Evolutionary conservation across 2,113 vertebrate genomes (phyloP).

Genomic region (Alosa alosa): DNA sequence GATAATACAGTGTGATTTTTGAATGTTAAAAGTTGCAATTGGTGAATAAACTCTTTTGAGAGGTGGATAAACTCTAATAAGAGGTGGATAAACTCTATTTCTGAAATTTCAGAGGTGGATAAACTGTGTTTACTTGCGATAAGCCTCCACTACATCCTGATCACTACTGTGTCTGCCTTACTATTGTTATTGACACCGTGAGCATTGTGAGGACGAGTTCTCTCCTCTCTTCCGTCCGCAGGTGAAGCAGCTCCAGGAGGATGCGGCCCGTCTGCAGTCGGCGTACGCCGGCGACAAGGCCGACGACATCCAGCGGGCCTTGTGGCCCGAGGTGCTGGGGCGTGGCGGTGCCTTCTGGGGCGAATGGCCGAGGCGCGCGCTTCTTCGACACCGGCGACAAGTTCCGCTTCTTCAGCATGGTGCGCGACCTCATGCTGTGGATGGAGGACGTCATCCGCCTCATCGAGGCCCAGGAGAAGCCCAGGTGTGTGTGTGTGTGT

Average conservation of each 20-base stretch:
- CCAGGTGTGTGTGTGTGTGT: conserved; percentile 69
- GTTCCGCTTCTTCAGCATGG: conserved; percentile 97
- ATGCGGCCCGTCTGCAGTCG: conserved; percentile 91
- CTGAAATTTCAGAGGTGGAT: no score
- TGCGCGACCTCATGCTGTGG: conserved; percentile 96
- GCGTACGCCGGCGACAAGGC: conserved; percentile 97
- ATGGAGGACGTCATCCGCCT: conserved; percentile 97
- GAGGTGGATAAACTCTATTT: no score
- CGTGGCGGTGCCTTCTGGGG: conserved; percentile 86
- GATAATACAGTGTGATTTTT: no score
- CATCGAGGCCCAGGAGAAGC: conserved; percentile 94
- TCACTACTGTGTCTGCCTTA: no score
- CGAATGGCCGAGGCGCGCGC: no score
- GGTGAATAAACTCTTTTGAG: no score
- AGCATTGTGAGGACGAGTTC: background rate
- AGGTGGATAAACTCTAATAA: no score
- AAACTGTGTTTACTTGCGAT: no score
- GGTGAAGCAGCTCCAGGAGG: conserved; percentile 96
- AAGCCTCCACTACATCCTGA: no score
- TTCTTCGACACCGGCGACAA: conserved; percentile 94
- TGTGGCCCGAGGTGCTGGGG: conserved; percentile 90
- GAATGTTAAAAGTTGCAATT: no score
- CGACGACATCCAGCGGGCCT: conserved; percentile 96
- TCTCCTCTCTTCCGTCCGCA: conserved; percentile 45
- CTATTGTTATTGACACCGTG: background rate